Evolutionary conservation across 1,140 invertebrate species (phyloP).

Genomic region (Muscidifurax raptorellus): DNA sequence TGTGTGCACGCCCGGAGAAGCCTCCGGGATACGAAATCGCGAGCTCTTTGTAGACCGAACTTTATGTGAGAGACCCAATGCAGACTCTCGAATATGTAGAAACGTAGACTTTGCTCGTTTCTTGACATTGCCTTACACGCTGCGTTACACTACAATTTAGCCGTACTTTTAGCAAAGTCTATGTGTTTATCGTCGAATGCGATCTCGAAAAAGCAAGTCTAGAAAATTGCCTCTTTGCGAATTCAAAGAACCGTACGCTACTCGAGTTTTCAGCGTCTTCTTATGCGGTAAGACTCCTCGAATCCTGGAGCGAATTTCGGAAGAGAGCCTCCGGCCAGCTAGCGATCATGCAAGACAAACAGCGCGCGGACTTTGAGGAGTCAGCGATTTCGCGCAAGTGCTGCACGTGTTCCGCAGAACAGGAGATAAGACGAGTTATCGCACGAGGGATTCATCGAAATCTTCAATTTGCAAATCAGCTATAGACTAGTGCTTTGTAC

Average conservation of each 20-base stretch:
- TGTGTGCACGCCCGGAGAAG: no score
- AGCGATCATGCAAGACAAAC: conserved; percentile 20
- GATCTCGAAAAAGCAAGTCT: no score
- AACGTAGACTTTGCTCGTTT: neutral
- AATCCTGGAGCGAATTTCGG: conserved; percentile 13
- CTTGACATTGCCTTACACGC: neutral
- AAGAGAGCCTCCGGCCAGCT: conserved; percentile 8
- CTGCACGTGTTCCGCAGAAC: neutral
- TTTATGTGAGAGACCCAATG: conserved; percentile 40
- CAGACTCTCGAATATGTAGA: conserved; percentile 38
- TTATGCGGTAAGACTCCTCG: neutral
- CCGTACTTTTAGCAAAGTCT: no score
- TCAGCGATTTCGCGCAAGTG: conserved; percentile 23
- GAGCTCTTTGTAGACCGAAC: conserved; percentile 44
- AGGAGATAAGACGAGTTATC: conserved; percentile 16
- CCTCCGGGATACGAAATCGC: conserved; percentile 43
- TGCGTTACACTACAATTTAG: no score
- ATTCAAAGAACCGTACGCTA: neutral
- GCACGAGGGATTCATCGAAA: conserved; percentile 3
- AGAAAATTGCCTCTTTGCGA: neutral
- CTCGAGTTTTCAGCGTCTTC: neutral
- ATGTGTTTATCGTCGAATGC: neutral
- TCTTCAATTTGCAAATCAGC: conserved; percentile 38
- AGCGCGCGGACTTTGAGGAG: neutral
- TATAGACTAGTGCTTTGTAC: neutral